Conservation (phyloP, 23 tunicate species). For the Phallusia fumigata region DNA sequence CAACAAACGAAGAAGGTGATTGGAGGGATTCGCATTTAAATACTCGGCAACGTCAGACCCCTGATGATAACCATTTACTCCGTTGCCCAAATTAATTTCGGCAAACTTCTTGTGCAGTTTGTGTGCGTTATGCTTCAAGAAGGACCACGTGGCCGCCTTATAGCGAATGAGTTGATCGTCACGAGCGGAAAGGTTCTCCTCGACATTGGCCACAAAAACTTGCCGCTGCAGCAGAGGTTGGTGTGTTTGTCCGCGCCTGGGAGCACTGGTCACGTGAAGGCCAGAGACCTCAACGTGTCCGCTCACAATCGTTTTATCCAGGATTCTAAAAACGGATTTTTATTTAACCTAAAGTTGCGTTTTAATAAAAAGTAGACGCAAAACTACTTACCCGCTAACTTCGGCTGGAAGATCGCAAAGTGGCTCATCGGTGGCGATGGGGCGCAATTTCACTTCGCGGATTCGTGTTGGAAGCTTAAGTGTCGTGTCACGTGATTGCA, state of each 20-base stretch:
- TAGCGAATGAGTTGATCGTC: background rate
- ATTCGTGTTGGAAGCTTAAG: conserved; percentile 10
- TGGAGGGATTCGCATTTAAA: background rate
- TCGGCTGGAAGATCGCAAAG: background rate
- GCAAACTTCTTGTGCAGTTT: background rate
- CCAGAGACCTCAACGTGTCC: background rate
- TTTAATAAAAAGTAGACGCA: background rate
- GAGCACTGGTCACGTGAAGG: background rate
- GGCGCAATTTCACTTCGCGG: background rate
- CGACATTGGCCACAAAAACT: conserved; percentile 14
- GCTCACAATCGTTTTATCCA: background rate
- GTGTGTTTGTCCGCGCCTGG: conserved; percentile 8
- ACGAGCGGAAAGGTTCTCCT: background rate
- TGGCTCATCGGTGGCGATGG: background rate
- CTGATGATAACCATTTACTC: background rate
- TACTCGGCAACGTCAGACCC: background rate
- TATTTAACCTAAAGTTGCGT: too few species aligned
- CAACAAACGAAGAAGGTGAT: background rate
- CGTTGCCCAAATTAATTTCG: background rate
- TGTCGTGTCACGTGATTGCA: background rate
- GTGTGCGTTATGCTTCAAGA: background rate
- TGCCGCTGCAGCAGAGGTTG: conserved; percentile 20
- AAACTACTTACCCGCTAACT: background rate
- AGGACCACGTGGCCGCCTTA: background rate
- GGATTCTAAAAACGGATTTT: background rate